Evolutionary conservation across 2,113 vertebrate species (phyloP).

Genomic region (Aleadryas rufinucha): DNA sequence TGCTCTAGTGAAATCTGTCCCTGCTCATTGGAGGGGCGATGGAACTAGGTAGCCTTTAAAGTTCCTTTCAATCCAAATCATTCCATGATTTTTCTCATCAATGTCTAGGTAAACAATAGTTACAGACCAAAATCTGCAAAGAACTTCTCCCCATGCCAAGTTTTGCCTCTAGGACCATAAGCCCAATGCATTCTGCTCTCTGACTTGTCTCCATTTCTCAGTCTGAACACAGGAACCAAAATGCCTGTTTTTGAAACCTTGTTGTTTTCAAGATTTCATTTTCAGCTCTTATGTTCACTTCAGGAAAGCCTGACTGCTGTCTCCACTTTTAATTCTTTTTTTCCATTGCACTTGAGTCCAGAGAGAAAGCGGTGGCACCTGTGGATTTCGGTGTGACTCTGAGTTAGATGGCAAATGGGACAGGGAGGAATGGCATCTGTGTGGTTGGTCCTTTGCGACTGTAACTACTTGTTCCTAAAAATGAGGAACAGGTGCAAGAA

Average conservation of each 20-base stretch:
- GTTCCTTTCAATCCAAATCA: not conserved
- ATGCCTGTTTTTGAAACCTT: not conserved
- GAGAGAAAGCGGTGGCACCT: not conserved
- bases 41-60: not conserved
- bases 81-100: not conserved
- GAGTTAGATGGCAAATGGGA: not conserved
- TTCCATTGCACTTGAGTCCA: not conserved
- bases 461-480: not conserved
- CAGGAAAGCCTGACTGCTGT: not conserved
- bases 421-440: not conserved
- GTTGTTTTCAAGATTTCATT: not conserved
- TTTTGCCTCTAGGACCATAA: not conserved
- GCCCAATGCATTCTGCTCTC: not conserved
- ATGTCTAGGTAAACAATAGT: not conserved
- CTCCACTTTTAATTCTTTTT: not conserved
- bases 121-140: not conserved
- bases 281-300: not conserved
- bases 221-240: not conserved
- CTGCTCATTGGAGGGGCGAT: not conserved
- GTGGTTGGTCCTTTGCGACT: not conserved
- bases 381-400: not conserved
- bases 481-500: not conserved
- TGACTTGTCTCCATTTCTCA: not conserved
- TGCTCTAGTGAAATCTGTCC: not conserved
- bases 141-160: not conserved